phyloP scores from a whole-genome alignment of 2,797 vertebrate species.

The Rhadinocentrus ornatus region DNA sequence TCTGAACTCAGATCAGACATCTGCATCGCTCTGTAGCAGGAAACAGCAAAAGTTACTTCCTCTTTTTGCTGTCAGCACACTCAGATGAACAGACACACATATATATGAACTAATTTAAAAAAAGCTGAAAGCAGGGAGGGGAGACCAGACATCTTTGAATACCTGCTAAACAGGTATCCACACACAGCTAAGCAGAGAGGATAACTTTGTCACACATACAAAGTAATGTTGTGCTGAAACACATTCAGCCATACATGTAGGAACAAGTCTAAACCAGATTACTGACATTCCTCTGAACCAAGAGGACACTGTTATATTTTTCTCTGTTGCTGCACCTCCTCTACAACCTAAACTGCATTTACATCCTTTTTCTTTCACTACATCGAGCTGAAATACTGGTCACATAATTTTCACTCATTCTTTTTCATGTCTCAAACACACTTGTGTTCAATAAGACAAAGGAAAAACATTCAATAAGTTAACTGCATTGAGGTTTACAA shows the following conservation, averaged over 20 bases:
- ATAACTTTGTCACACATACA: conserved; percentile 22
- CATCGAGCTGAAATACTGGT: not conserved
- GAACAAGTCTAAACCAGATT: conserved; percentile 55
- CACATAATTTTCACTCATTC: not conserved
- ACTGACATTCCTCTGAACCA: conserved; percentile 58
- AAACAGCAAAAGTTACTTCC: conserved; percentile 43
- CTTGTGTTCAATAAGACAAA: not conserved
- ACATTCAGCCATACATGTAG: conserved; percentile 11
- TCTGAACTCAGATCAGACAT: conserved; percentile 24
- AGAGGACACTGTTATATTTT: not conserved
- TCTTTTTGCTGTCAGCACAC: conserved; percentile 71
- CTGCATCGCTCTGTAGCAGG: conserved; percentile 28
- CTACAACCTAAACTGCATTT: not conserved
- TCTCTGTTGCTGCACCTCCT: not conserved
- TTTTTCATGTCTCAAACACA: not conserved
- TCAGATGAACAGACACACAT: conserved; percentile 60
- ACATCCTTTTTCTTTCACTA: not conserved
- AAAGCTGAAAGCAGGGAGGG: not conserved
- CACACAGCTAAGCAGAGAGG: conserved; percentile 34
- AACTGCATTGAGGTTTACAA: not conserved
- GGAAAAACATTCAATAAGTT: not conserved
- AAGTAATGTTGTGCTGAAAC: not conserved
- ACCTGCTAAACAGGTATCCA: conserved; percentile 54
- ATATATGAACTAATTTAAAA: not conserved
- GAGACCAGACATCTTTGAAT: conserved; percentile 4